These are phyloP conservation scores for Typhlomys cinereus DNA, from an alignment of 2,113 vertebrate species.

Conservation along the genomic window DNA sequence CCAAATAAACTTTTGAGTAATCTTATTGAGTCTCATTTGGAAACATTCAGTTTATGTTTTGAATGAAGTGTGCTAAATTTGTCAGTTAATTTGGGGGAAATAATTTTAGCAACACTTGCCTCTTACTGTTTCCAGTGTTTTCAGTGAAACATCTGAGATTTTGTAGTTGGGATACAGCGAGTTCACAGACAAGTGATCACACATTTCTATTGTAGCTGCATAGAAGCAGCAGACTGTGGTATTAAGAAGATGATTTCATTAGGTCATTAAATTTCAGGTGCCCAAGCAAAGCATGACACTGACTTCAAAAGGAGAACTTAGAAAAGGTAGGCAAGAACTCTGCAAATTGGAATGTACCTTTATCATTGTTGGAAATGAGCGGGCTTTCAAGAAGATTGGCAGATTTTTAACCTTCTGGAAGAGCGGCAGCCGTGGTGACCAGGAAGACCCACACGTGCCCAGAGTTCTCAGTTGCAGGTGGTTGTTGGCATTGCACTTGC, in stretches of 20 bases:
- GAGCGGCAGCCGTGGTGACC: background rate
- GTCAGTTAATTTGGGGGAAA: background rate
- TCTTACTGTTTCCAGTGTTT: constrained; percentile 28
- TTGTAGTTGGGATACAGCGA: background rate
- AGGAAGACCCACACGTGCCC: background rate
- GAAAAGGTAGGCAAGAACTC: background rate
- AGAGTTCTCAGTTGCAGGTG: background rate
- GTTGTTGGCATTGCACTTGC: background rate
- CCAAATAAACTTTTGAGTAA: constrained; percentile 20
- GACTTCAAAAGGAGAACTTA: background rate
- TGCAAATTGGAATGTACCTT: background rate
- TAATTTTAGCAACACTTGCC: constrained; percentile 1
- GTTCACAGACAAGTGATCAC: background rate
- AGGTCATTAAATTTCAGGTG: constrained; percentile 7
- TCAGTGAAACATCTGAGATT: background rate
- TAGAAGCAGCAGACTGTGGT: background rate
- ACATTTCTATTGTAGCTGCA: background rate
- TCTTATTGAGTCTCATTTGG: background rate
- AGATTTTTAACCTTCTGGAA: too few species aligned
- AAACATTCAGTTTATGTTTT: constrained; percentile 18
- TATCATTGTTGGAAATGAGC: background rate
- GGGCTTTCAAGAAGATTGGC: background rate
- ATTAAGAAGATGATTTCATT: background rate
- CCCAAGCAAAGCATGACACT: background rate
- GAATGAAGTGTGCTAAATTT: background rate